Evolutionary conservation across 2,113 vertebrate species (phyloP).

Genomic region (Leuciscus idus): DNA sequence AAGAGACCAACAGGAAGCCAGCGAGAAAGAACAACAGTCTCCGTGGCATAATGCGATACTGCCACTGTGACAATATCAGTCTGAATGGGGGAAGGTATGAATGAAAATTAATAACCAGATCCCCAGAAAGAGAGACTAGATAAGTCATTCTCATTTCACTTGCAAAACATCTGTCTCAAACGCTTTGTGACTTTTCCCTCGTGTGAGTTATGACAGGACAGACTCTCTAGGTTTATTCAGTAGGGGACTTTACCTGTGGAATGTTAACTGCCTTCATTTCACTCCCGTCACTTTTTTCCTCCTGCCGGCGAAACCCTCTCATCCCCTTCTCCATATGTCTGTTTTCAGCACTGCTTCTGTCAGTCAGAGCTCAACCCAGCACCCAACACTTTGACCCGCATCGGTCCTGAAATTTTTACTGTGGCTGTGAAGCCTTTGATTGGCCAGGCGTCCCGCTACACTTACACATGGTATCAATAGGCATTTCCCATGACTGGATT

Average conservation of each 20-base stretch:
- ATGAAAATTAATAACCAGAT: constrained; percentile 9
- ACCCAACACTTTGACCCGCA: background rate
- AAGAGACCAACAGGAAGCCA: background rate
- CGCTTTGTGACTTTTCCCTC: background rate
- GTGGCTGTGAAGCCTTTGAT: constrained; percentile 1
- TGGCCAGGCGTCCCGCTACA: background rate
- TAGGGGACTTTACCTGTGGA: constrained; percentile 40
- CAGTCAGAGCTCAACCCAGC: constrained; percentile 17
- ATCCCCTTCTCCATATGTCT: constrained; percentile 35
- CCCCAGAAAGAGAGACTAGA: background rate
- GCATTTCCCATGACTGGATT: background rate
- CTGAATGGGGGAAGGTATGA: background rate
- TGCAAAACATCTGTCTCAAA: background rate
- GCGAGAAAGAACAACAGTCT: background rate
- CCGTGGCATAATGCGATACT: background rate
- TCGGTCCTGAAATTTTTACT: background rate
- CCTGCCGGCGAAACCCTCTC: constrained; percentile 42
- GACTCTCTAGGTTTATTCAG: constrained; percentile 37
- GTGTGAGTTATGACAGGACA: background rate
- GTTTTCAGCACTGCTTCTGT: constrained; percentile 17
- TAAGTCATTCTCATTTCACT: background rate
- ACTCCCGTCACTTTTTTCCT: constrained; percentile 17
- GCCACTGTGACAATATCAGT: background rate
- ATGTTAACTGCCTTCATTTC: constrained; percentile 49
- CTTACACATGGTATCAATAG: background rate